A percentile compares a stretch with the other conserved stretches of the same genome.
Conservation (phyloP, 2,888 invertebrate genomes). For the Acanthopleura granulata region DNA sequence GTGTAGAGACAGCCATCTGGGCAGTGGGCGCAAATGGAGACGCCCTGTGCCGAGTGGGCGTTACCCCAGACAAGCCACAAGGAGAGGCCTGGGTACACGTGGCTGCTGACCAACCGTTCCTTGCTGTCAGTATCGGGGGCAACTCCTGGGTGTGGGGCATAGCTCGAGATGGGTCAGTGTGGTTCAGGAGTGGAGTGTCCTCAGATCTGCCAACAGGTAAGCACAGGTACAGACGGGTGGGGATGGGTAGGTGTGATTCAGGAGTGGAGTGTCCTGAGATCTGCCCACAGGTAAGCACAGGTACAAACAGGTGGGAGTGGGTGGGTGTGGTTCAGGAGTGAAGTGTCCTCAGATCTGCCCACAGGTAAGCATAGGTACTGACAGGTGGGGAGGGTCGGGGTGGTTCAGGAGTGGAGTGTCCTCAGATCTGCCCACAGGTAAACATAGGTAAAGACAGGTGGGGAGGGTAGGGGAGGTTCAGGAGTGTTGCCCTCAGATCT, state of each 20-base stretch:
- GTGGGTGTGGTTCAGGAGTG: no score
- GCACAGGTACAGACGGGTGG: no score
- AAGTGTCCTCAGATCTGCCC: no score
- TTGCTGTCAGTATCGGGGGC: slow-evolving; percentile 73
- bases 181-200: slow-evolving; percentile 84
- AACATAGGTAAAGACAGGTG: no score
- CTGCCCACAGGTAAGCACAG: slow-evolving; percentile 74
- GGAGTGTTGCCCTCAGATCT: no score
- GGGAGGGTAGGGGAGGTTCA: no score
- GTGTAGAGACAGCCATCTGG: slow-evolving; percentile 73
- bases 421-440: no score
- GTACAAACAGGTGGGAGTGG: no score
- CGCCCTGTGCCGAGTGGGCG: slow-evolving; percentile 85
- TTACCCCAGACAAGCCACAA: slow-evolving; percentile 79
- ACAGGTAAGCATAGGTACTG: no score
- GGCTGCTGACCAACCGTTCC: slow-evolving; percentile 83
- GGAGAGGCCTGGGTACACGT: slow-evolving; percentile 86
- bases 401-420: no score
- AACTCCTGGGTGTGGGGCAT: slow-evolving; percentile 78
- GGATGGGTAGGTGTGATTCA: slow-evolving; percentile 79
- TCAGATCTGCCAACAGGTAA: slow-evolving; percentile 79
- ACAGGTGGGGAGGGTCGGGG: no score
- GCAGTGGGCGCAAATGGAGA: slow-evolving; percentile 89
- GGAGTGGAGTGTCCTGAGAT: slow-evolving; percentile 85
- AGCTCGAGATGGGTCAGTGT: slow-evolving; percentile 87